A percentile compares a stretch with the other conserved stretches of the same genome.
Conservation (phyloP, 2,888 invertebrate species). For the Acanthoscelides obtectus region DNA sequence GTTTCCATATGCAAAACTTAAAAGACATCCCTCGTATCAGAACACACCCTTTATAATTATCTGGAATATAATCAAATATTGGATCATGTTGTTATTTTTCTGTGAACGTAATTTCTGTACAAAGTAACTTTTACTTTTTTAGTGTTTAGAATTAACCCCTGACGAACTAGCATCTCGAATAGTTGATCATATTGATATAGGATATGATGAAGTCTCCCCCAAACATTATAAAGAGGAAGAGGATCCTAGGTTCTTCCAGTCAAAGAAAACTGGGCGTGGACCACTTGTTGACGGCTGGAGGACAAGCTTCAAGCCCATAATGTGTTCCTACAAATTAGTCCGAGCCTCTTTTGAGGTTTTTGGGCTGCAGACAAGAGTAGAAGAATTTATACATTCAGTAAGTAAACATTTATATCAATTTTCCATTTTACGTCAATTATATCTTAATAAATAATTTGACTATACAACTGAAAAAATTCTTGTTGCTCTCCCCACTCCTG, state of each 20-base stretch:
- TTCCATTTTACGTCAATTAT: too few species aligned
- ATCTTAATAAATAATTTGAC: too few species aligned
- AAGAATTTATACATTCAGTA: slow-evolving; percentile 83
- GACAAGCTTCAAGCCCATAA: slow-evolving; percentile 68
- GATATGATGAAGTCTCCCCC: slow-evolving; percentile 77
- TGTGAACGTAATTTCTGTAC: neutral
- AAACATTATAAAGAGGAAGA: slow-evolving; percentile 88
- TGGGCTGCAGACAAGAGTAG: slow-evolving; percentile 85
- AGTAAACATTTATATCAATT: too few species aligned
- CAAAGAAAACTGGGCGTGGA: slow-evolving; percentile 76
- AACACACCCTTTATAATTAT: neutral
- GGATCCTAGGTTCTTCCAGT: slow-evolving; percentile 80
- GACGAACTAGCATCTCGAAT: slow-evolving; percentile 69
- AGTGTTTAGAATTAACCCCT: slow-evolving; percentile 70
- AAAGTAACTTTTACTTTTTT: slow-evolving; percentile 33
- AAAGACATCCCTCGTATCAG: too few species aligned
- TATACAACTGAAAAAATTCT: too few species aligned
- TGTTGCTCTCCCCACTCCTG: too few species aligned
- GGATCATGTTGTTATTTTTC: too few species aligned
- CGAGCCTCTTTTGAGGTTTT: slow-evolving; percentile 86
- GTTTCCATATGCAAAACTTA: too few species aligned
- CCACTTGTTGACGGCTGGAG: slow-evolving; percentile 82
- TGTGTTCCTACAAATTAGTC: slow-evolving; percentile 92
- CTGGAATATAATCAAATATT: neutral
- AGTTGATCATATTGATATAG: slow-evolving; percentile 82